Base-by-base conservation (phyloP, 2,888 invertebrate genomes). In the Deroplatys truncata region DNA sequence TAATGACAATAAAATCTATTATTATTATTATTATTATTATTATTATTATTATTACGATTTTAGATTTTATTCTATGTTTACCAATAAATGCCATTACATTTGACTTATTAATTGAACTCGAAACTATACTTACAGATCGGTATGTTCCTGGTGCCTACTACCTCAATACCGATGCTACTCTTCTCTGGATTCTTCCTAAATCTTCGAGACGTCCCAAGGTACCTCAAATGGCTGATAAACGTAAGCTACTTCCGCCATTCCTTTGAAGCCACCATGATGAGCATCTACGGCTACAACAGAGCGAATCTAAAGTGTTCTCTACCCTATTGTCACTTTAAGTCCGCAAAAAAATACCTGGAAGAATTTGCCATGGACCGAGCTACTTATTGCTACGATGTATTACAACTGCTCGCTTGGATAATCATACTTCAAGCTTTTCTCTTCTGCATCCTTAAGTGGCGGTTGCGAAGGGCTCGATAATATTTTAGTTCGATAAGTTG, bases 101-200 rank as follows among this genome's bases (percentile, higher is more conserved):
- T 13, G 10, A 43, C 1, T 3, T 43, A 43, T 43, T 43, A 13
- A 43, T 43, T 10, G 2, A 43, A 43, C 10, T 43, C 1, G 13
- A 13, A 43, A 13, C 28, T 16, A 25, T 84, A 84, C 89, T 90
- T 94, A 43, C 94, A 97, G 97, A 94, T 96, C 91, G 97, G 97
- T 16, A 95, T 97, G 56, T 98, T 97, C 93, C 93, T 97, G 91
- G 97, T 97, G 88, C 97, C 98, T 20, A 96, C 97, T 1, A 94
- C 96, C 86, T 95, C 96, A 91, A 97, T 97, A 91, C 98, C 98
- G 10, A 96, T 98, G 94, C 93, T 98, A 91, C 95, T 98, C 92
- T 98, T 98, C 93, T 97, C 97, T 2, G 98, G 97, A 87, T 98
- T 97, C 93, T 97, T 98, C 93, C 96, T 98, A 86, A 96, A 96